A percentile compares a stretch with the other conserved stretches of the same genome.
Evolutionary conservation across 1,140 invertebrate species (phyloP).

Genomic region (Papilio machaon): DNA sequence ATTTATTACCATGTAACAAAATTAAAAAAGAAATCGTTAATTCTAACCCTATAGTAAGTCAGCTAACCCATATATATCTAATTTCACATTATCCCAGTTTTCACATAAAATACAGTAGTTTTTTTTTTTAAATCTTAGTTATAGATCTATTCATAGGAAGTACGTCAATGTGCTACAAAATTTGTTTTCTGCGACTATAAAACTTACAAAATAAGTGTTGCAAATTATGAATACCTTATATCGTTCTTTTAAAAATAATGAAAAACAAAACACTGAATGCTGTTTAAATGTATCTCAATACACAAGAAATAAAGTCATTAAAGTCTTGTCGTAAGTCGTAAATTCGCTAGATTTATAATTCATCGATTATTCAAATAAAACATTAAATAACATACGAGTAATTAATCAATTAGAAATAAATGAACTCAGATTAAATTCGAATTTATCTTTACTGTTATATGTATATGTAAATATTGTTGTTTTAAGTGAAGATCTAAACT

Average conservation of each 20-base stretch:
- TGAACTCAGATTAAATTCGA: background rate
- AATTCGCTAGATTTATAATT: background rate
- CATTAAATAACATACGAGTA: background rate
- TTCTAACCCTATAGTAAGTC: slow-evolving; percentile 36
- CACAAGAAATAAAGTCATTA: background rate
- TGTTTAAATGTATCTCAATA: background rate
- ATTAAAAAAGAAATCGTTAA: slow-evolving; percentile 56
- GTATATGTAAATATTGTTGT: background rate
- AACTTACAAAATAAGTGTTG: background rate
- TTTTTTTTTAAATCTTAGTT: background rate
- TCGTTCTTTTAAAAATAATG: background rate
- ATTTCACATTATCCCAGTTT: background rate
- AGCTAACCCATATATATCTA: background rate
- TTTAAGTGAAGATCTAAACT: too few species aligned
- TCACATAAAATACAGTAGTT: background rate
- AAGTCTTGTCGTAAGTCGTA: background rate
- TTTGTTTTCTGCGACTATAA: too few species aligned
- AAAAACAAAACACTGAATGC: background rate
- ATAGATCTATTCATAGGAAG: background rate
- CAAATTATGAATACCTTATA: background rate
- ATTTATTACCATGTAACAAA: slow-evolving; percentile 14
- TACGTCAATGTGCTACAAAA: background rate
- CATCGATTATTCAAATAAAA: slow-evolving; percentile 3
- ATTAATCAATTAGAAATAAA: background rate
- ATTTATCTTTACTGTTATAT: too few species aligned